Evolutionary conservation across 64 coral and sea anemone species (phyloP), one percentile per base, ranked within the genome.

Genomic region (Astreopora myriophthalma): DNA sequence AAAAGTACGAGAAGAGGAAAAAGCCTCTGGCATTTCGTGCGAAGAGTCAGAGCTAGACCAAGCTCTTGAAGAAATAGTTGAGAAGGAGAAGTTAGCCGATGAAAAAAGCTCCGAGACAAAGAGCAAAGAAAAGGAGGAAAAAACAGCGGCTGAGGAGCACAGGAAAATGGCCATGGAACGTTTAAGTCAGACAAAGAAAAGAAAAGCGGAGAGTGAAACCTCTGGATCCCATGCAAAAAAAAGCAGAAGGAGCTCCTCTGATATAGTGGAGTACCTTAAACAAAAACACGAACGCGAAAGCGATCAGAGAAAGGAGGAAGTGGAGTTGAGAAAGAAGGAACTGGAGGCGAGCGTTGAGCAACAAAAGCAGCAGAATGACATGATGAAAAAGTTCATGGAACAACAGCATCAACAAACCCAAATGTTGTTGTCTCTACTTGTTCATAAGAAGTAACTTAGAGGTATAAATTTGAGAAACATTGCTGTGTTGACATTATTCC

Each of bases 1-100:
- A 51, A 73, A 87, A 33, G 40, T 87, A 51, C 36, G 66, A 17
- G 17, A 73, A 73, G 85, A 87, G 68, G 67, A 87, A 87, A 87
- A 73, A 25, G 85, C 67, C 36, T 87, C 85, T 72, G 67, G 67
- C 8, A 87, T 87, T 51, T 25, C 38, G 34, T 73, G 85, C 39
- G 85, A 87, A 31, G 39, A 87, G 38, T 19, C 85, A 10, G 69
- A 88, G 23, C 85, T 88, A 74, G 85, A 74, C 69, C 39, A 57
- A 74, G 85, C 69, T 55, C 49, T 55, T 55, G 12, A 55, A 55
- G 49, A 55, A 55, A 55, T 55, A 55, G 16, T 11, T 14, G 49
- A 55, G 9, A 58, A 88, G 33, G 69, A 88, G 69, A 73, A 74
- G 62, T 44, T 48, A 26, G 64, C 64, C 20, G 66, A 86, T 29